phyloP scores from a whole-genome alignment of 2,888 invertebrate genomes.

The Linyphia triangularis region DNA sequence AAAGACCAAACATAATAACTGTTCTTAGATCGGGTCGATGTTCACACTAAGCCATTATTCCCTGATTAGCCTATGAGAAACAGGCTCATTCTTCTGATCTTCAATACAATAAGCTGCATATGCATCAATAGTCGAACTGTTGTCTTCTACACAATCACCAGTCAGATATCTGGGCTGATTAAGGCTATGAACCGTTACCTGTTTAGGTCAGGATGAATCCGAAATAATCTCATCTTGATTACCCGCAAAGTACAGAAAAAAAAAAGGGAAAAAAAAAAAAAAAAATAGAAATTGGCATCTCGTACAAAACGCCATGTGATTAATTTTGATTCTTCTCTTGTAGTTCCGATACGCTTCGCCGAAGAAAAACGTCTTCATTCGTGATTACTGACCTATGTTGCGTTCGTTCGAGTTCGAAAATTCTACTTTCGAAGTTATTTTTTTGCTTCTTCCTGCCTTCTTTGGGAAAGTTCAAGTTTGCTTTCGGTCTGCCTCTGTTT shows the following conservation, averaged over 20 bases:
- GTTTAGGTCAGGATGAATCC: slow-evolving; percentile 57
- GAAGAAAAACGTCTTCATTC: slow-evolving; percentile 26
- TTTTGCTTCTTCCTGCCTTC: slow-evolving; percentile 2
- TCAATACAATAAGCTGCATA: background rate
- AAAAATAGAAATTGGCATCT: slow-evolving; percentile 14
- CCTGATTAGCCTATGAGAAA: slow-evolving; percentile 29
- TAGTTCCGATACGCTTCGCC: slow-evolving; percentile 26
- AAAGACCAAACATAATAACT: background rate
- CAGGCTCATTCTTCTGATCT: slow-evolving; percentile 2
- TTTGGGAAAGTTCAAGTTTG: slow-evolving; percentile 57
- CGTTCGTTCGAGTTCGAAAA: slow-evolving; percentile 36
- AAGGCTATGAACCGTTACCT: slow-evolving; percentile 54
- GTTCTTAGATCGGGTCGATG: slow-evolving; percentile 36
- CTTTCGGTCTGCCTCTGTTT: slow-evolving; percentile 3
- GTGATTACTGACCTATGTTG: slow-evolving; percentile 44
- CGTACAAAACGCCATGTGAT: slow-evolving; percentile 43
- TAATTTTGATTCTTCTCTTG: slow-evolving; percentile 46
- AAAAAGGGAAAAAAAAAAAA: background rate
- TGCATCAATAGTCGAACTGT: slow-evolving; percentile 7
- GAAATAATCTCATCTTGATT: slow-evolving; percentile 41
- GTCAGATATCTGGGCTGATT: slow-evolving; percentile 46
- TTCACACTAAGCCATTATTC: background rate
- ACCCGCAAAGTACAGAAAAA: slow-evolving; percentile 30
- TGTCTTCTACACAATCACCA: slow-evolving; percentile 1
- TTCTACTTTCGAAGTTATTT: slow-evolving; percentile 47